Evolutionary conservation across 2,797 vertebrate genomes (phyloP).

Genomic region (Tympanoctomys barrerae): DNA sequence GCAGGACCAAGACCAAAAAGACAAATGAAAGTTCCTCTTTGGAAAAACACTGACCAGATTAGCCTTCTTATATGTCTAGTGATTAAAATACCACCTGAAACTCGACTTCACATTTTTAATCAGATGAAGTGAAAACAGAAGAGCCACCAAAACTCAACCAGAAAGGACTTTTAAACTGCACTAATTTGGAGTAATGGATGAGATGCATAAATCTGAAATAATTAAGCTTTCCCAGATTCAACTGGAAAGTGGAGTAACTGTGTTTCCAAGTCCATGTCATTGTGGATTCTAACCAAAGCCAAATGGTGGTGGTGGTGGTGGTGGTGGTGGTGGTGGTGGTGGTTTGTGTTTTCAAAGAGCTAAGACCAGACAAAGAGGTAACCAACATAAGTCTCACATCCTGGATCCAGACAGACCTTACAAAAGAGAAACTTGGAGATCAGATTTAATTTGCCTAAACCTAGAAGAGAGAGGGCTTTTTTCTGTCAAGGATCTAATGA

Average conservation of each 20-base stretch:
- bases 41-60: neutral
- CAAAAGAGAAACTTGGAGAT: neutral
- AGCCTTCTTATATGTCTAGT: neutral
- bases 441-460: conserved; percentile 19
- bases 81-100: conserved; percentile 46
- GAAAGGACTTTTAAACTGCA: neutral
- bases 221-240: conserved; percentile 16
- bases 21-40: neutral
- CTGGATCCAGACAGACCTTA: neutral
- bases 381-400: neutral
- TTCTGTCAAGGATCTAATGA: neutral
- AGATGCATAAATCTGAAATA: conserved; percentile 14
- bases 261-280: neutral
- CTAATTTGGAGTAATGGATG: neutral
- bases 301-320: too few relatives aligned
- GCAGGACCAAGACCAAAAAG: conserved; percentile 2
- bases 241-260: neutral
- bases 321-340: neutral
- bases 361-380: neutral
- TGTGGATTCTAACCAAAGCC: conserved; percentile 10
- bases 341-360: neutral
- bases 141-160: conserved; percentile 4
- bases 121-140: conserved; percentile 24
- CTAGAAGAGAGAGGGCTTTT: neutral
- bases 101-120: conserved; percentile 28